Evolutionary conservation across 2,113 vertebrate genomes (phyloP).

Genomic region (Larimichthys polyactis): DNA sequence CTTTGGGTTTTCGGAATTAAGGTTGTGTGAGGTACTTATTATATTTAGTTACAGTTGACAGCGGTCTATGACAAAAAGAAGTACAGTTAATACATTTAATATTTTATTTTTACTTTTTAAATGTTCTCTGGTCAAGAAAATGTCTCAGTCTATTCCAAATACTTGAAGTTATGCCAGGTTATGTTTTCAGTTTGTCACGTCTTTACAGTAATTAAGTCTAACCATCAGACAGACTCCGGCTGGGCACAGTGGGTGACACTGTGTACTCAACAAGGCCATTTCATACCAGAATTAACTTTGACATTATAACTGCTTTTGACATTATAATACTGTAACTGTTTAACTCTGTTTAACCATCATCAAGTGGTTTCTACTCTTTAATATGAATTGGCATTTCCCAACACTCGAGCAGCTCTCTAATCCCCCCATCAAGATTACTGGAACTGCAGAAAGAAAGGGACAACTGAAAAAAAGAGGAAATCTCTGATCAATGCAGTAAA

Average conservation of each 20-base stretch:
- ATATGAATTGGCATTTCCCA: constrained; percentile 1
- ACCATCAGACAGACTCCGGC: not conserved
- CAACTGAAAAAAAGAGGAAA: constrained; percentile 39
- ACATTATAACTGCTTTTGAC: not conserved
- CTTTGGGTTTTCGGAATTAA: no score
- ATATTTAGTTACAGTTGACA: no score
- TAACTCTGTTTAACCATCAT: not conserved
- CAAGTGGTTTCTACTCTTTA: constrained; percentile 1
- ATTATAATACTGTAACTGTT: not conserved
- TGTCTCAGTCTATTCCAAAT: not conserved
- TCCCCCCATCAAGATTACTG: constrained; percentile 19
- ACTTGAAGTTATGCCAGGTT: not conserved
- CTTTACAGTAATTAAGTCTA: constrained; percentile 19
- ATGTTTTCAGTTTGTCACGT: not conserved
- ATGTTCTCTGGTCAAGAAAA: not conserved
- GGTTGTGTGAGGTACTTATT: no score
- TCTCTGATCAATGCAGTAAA: not conserved
- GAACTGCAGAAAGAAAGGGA: constrained; percentile 1
- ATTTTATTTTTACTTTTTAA: not conserved
- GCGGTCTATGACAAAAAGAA: no score
- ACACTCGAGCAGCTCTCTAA: not conserved
- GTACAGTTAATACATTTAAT: not conserved
- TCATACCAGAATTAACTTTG: constrained; percentile 9
- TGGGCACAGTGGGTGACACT: not conserved
- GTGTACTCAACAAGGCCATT: constrained; percentile 1